Base-by-base conservation (phyloP, 2,888 invertebrate genomes). In the Drosophila koepferae region DNA sequence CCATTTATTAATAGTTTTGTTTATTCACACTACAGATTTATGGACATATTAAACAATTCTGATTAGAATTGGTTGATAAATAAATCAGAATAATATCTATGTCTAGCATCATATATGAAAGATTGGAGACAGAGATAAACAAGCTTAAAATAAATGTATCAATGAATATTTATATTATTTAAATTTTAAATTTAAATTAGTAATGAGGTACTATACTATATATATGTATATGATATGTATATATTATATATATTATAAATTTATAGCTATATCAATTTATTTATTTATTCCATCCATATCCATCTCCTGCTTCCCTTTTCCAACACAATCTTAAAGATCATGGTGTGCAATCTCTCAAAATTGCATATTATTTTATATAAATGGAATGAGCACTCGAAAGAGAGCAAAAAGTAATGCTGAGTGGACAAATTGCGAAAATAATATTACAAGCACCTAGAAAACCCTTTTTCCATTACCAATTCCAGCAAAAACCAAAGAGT, bases 1-100 rank as follows among this genome's bases (percentile, higher is more conserved):
- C 16, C n/a, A 1, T 16, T 20, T 38, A 41, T 59, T 44, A 44
- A 67, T 56, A 51, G 44, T 28, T 28, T 63, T 78, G 38, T 63
- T 73, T 58, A 18, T 31, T 28, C n/a, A 6, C 4, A 36, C 8
- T 1, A 3, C 8, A 51, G 58, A 77, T 79, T 74, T 74, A 74
- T 69, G 55, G 44, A n/a, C 40, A 16, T 44, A 12, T 3, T 12
- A 53, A 18, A 38, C 16, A 34, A 14, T n/a, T 48, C 16, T 28
- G 62, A 76, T 79, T 20, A 36, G 28, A 20, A 10, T 31, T 31
- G 5, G 2, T 14, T n/a, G 3, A 8, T 9, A 43, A 23, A 72
- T 66, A 72, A 72, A 66, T 73, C 56, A 41, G 41, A 3, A 0
- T 12, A 14, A 14, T 68, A 49, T 60, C 40, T 46, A 1, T 2